These are phyloP conservation scores for Lophura nycthemera DNA, from an alignment of 2,113 vertebrate species.

Conservation along the genomic window DNA sequence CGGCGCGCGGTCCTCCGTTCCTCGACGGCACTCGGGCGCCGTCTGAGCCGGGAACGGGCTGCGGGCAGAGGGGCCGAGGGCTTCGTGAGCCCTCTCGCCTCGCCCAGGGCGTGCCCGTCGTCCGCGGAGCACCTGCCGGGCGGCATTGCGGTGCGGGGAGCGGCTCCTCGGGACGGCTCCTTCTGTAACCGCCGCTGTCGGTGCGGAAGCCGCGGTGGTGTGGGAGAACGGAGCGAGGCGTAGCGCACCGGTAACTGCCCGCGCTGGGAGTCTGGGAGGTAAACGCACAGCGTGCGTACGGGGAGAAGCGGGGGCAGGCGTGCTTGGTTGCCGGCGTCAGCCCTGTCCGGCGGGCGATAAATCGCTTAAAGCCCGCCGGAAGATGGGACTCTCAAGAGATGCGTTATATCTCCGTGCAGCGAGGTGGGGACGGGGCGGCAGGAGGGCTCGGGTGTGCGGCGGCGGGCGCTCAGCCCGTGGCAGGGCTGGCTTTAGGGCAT, in stretches of 20 bases:
- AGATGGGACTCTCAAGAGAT: neutral
- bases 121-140: fast-evolving
- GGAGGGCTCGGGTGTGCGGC: neutral
- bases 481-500: too few species aligned
- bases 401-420: neutral
- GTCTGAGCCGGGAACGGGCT: neutral
- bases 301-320: neutral
- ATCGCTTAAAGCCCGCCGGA: neutral
- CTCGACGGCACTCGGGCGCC: neutral
- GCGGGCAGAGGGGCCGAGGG: neutral
- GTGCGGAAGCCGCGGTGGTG: neutral
- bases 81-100: neutral
- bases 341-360: neutral
- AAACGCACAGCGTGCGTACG: neutral
- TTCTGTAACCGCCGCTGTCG: neutral
- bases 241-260: neutral
- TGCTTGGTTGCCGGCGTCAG: neutral
- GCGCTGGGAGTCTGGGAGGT: neutral
- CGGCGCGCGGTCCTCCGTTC: neutral
- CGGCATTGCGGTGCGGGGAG: neutral
- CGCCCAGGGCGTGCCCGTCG: neutral
- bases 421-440: neutral
- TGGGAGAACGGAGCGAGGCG: neutral
- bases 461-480: neutral
- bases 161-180: neutral